Evolutionary conservation across 2,113 vertebrate genomes (phyloP), one percentile per base, ranked within the genome.

Genomic region (Microcebus lehilahytsara): DNA sequence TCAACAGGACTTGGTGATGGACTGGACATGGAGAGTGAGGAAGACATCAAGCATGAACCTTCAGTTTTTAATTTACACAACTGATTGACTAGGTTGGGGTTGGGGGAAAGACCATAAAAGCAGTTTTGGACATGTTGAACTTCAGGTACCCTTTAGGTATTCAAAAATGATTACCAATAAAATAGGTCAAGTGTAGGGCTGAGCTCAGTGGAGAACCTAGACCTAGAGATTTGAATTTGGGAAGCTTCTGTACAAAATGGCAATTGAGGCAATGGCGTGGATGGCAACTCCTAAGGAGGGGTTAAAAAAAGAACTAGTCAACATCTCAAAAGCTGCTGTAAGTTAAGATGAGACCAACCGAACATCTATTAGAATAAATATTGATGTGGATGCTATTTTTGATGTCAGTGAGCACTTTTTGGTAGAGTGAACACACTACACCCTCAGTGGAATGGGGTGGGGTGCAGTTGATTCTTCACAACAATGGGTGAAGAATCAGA

Each of bases 51-150:
- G 11, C 51, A 40, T 17, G 13, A 69, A 37, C 22, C 42, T 92
- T 49, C 22, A 58, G 46, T 30, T 89, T 89, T 91, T 27, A 67
- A 58, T 67, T 96, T 30, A 34, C 37, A 27, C 80, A 72, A 79
- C 8, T n/a, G 79, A 56, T 66, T 78, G 53, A n/a, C n/a, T 64
- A 88, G 22, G 14, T 42, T 42, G n/a, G 53, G 58, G 42, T 74
- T 16, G 1, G 6, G 13, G 27, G 34, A 91, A 32, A 20, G 69
- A 51, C 37, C 62, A 37, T 14, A n/a, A 62, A 4, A 27, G 5
- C 34, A 51, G 30, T 69, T 67, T 62, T 27, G 88, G 20, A 53
- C 42, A 46, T 32, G 46, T 4, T 37, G 69, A 89, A 78, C 30
- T 75, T 40, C 1, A 83, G 19, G 34, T 66, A 25, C 1, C 19